Conservation (phyloP, 2,888 invertebrate genomes). For the Erebia epiphron region DNA sequence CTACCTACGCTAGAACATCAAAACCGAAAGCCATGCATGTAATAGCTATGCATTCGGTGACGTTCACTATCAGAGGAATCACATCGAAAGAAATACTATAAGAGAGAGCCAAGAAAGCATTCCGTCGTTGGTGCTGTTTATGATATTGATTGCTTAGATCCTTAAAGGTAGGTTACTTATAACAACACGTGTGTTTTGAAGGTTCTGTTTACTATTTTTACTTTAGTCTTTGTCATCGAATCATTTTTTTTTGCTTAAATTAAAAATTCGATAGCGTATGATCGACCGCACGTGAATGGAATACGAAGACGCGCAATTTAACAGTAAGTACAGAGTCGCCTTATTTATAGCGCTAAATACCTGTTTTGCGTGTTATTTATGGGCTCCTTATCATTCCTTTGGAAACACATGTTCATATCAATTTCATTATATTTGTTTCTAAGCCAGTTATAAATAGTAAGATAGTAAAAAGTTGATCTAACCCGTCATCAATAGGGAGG, state of each 20-base stretch:
- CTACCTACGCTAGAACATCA: too few relatives aligned
- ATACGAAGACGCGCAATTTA: slow-evolving; percentile 42
- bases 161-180: too few relatives aligned
- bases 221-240: slow-evolving; percentile 36
- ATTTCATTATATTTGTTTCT: slow-evolving; percentile 15
- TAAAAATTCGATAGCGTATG: slow-evolving; percentile 71
- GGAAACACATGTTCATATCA: slow-evolving; percentile 22
- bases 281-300: slow-evolving; percentile 60
- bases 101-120: too few relatives aligned
- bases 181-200: neutral
- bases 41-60: too few relatives aligned
- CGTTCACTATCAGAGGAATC: too few relatives aligned
- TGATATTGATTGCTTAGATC: too few relatives aligned
- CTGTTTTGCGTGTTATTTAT: slow-evolving; percentile 33
- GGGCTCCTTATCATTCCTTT: slow-evolving; percentile 25
- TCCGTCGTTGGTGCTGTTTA: too few relatives aligned
- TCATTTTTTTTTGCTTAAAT: slow-evolving; percentile 67
- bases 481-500: neutral
- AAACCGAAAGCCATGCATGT: too few relatives aligned
- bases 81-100: too few relatives aligned
- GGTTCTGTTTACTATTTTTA: neutral
- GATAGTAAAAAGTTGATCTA: slow-evolving; percentile 8
- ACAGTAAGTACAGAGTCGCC: slow-evolving; percentile 29
- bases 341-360: slow-evolving; percentile 37
- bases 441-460: slow-evolving; percentile 7